Evolutionary conservation across 2,797 vertebrate species (phyloP).

Genomic region (Cossypha heuglini): DNA sequence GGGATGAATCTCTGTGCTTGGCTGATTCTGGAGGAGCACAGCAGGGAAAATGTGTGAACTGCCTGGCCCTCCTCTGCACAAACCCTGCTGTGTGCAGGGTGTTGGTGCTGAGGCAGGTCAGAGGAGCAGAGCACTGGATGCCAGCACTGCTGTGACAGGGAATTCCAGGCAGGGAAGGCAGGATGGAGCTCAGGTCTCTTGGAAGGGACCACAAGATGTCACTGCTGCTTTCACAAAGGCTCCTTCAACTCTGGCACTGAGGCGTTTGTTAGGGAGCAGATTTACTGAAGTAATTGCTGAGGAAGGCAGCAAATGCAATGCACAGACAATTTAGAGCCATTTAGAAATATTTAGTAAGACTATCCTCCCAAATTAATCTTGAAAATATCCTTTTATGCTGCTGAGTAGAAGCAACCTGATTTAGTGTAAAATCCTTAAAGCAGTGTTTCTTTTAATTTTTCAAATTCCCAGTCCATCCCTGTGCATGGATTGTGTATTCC

Average conservation of each 20-base stretch:
- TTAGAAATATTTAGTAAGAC: not conserved
- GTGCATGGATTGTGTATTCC: not conserved
- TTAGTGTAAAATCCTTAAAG: not conserved
- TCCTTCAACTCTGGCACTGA: not conserved
- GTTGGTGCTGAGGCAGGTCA: not conserved
- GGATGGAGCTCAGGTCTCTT: rapidly evolving
- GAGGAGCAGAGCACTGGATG: not conserved
- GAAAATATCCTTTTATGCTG: not conserved
- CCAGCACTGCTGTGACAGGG: not conserved
- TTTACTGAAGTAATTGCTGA: rapidly evolving
- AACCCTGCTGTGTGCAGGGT: rapidly evolving
- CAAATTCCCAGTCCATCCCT: not conserved
- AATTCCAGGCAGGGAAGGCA: not conserved
- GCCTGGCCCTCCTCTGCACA: rapidly evolving
- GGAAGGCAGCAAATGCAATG: not conserved
- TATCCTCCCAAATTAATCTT: not conserved
- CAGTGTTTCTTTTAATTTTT: not conserved
- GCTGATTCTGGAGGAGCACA: not conserved
- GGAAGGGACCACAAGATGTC: constrained; percentile 69
- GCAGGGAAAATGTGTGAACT: rapidly evolving
- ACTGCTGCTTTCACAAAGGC: constrained; percentile 8
- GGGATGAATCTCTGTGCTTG: rapidly evolving
- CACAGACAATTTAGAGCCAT: not conserved
- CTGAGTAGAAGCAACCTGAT: not conserved
- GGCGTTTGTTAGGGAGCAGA: rapidly evolving